phyloP scores from a whole-genome alignment of 2,888 invertebrate species.

The Caenorhabditis virilis region DNA sequence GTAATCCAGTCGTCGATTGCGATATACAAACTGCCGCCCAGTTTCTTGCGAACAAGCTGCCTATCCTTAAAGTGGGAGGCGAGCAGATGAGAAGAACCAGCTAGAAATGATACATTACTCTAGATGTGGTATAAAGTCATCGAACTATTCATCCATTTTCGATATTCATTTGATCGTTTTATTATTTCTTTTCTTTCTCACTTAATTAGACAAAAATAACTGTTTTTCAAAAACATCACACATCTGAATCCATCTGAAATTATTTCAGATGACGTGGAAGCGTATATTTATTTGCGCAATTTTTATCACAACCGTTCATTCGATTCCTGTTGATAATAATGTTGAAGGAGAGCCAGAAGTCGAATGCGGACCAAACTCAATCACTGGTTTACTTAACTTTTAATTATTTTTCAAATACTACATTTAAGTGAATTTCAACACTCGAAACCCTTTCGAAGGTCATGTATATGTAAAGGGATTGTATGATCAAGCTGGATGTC shows the following conservation, averaged over 20 bases:
- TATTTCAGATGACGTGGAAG: slow-evolving; percentile 34
- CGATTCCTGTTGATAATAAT: slow-evolving; percentile 62
- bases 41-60: slow-evolving; percentile 37
- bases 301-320: slow-evolving; percentile 1
- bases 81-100: slow-evolving; percentile 20
- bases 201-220: background rate
- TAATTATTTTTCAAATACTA: background rate
- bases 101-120: slow-evolving; percentile 36
- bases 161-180: slow-evolving; percentile 1
- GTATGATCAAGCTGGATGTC: slow-evolving; percentile 51
- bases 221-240: too few relatives aligned
- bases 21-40: too few relatives aligned
- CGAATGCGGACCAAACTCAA: slow-evolving; percentile 67
- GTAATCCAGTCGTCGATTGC: slow-evolving; percentile 39
- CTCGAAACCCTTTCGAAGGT: slow-evolving; percentile 56
- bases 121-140: background rate
- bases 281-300: slow-evolving; percentile 20
- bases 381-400: slow-evolving; percentile 45
- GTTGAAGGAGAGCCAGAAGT: slow-evolving; percentile 65
- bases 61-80: background rate
- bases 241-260: background rate
- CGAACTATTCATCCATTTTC: background rate
- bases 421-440: slow-evolving; percentile 53
- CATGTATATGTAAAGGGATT: slow-evolving; percentile 62
- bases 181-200: background rate